Base-by-base conservation (phyloP, 2,113 vertebrate genomes). In the Turdus rufiventris region DNA sequence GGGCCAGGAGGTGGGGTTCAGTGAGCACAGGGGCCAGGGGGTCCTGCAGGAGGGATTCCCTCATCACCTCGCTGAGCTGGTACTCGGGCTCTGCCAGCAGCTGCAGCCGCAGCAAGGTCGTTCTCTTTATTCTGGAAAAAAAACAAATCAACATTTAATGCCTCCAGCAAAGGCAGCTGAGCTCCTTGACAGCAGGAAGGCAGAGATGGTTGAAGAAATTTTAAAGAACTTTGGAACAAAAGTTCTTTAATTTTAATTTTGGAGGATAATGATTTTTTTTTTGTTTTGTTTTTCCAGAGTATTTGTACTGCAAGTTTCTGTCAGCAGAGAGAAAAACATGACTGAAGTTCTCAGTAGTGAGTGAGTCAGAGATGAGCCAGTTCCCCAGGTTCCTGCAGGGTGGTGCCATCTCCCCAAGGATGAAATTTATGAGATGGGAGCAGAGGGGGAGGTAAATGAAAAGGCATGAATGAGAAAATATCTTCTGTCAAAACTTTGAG, bases 31-130 rank as follows among this genome's bases (percentile, higher is more conserved):
- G 98, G 7, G 63, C 86, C 47, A 99, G 98, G 38, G 48, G 91
- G 91, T 99, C 99, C n/a, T 92, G 95, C 14, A 96, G 93, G 48
- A 99, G 97, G 3, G 99, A 99, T 85, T 99, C 99, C 65, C 99
- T 97, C 99, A 99, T 99, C 63, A 99, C 96, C 0, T 99, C 99
- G 0, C 99, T 99, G 43, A 99, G 98, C 33, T 75, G 97, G 89
- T 98, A 99, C 13, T 98, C 97, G 0, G 98, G 94, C 34, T 93
- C 96, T 0, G 98, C 93, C 96, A 99, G 58, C 45, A 99, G 98
- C 95, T 96, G 98, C 67, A 99, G 98, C 2, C 98, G 98, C 54
- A 98, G 45, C 10, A 99, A 92, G 0, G 99, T 99, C 13, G 98
- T 98, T 89, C 85, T 98, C 92, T 99, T 99, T 66, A 99, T 98